Conservation (phyloP, 2,888 invertebrate genomes). For the Torymus auratus region DNA sequence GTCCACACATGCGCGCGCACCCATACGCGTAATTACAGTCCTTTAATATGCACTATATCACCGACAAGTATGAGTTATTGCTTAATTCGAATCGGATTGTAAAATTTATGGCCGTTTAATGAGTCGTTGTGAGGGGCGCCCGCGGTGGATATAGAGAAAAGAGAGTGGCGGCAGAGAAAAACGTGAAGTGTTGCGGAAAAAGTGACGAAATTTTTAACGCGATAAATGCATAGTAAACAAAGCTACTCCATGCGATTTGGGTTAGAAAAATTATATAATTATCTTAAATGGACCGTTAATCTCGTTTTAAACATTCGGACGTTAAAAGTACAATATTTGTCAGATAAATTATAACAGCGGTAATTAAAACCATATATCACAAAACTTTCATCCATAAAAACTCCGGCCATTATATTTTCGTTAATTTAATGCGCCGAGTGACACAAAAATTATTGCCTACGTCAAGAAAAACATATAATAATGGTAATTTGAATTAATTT, state of each 20-base stretch:
- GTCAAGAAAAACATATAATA: no score
- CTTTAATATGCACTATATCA: slow-evolving; percentile 10
- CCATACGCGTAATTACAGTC: background rate
- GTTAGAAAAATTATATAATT: no score
- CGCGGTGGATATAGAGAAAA: background rate
- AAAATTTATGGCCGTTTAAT: background rate
- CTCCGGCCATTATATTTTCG: background rate
- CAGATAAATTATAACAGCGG: background rate
- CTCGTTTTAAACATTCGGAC: background rate
- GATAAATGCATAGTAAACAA: no score
- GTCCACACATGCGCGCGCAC: background rate
- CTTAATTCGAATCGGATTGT: slow-evolving; percentile 5
- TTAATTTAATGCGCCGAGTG: no score
- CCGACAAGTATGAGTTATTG: slow-evolving; percentile 10
- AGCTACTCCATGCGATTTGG: no score
- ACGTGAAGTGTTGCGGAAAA: no score
- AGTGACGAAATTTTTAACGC: no score
- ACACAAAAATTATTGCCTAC: no score
- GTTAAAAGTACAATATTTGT: background rate
- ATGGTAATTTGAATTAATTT: no score
- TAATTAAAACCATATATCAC: background rate
- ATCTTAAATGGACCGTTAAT: no score
- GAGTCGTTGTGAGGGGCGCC: background rate
- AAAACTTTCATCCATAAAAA: background rate
- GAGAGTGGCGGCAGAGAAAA: no score